These are phyloP conservation scores for Xylocopa sonorina DNA, from an alignment of 1,140 invertebrate genomes.

Conservation along the genomic window DNA sequence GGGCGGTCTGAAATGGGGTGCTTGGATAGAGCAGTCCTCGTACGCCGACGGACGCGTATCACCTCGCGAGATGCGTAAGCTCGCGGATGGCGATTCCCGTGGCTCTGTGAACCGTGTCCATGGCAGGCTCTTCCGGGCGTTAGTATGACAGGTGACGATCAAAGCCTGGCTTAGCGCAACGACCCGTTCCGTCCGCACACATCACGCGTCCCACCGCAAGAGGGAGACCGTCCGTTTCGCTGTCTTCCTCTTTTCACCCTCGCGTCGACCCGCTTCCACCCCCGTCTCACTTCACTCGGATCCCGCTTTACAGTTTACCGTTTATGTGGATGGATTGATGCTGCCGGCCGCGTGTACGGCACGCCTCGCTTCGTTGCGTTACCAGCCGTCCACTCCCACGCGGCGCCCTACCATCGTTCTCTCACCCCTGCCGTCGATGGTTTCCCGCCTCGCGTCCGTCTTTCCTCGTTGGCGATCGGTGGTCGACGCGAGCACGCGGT, in stretches of 20 bases:
- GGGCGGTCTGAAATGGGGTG: too few species aligned
- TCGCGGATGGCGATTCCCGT: constrained; percentile 58
- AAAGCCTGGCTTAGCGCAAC: constrained; percentile 77
- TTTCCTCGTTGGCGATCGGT: constrained; percentile 22
- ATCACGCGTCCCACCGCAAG: constrained; percentile 66
- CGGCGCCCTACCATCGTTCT: constrained; percentile 66
- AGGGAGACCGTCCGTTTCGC: constrained; percentile 50
- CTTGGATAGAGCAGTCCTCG: too few species aligned
- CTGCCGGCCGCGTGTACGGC: constrained; percentile 79
- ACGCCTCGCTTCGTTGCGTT: constrained; percentile 79
- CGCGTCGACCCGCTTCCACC: constrained; percentile 8
- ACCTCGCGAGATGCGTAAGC: constrained; percentile 46
- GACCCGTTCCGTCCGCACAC: constrained; percentile 76
- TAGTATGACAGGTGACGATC: constrained; percentile 76
- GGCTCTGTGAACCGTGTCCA: constrained; percentile 51
- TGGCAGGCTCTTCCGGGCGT: constrained; percentile 53
- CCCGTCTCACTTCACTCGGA: constrained; percentile 45
- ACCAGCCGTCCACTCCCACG: constrained; percentile 80
- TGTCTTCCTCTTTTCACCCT: constrained; percentile 34
- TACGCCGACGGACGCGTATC: not conserved
- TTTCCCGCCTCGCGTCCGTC: constrained; percentile 28
- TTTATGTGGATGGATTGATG: constrained; percentile 81
- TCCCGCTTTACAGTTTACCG: constrained; percentile 75
- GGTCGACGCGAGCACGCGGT: constrained; percentile 23
- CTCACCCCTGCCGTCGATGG: constrained; percentile 64